phyloP scores from a whole-genome alignment of 1,140 invertebrate genomes.

The Macrotrachela quadricornifera region DNA sequence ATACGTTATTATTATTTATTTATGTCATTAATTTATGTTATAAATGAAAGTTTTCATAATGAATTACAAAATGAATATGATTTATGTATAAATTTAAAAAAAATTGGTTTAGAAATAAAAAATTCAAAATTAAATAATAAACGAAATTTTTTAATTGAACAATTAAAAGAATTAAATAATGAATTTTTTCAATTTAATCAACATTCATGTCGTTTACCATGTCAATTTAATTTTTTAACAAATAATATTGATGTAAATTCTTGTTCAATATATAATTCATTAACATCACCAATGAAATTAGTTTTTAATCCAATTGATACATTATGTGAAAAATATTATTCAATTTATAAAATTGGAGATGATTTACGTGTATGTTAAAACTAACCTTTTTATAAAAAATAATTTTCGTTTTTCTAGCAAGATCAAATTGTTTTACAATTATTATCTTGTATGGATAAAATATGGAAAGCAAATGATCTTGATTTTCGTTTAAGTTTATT shows the following conservation, averaged over 20 bases:
- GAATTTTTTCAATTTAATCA: not conserved
- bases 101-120: no score
- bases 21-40: no score
- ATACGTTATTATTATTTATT: no score
- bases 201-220: not conserved
- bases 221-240: not conserved
- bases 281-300: constrained; percentile 81
- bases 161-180: not conserved
- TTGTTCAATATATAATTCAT: constrained; percentile 83
- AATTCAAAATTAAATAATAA: not conserved
- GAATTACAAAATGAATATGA: no score
- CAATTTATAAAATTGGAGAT: constrained; percentile 91
- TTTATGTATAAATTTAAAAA: no score
- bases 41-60: no score
- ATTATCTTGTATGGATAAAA: constrained; percentile 73
- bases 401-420: constrained; percentile 33
- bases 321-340: constrained; percentile 48
- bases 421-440: constrained; percentile 90
- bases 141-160: not conserved
- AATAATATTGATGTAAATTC: constrained; percentile 16
- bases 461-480: constrained; percentile 77
- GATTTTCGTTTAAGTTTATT: constrained; percentile 92
- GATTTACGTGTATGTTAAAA: constrained; percentile 45
- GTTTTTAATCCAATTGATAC: constrained; percentile 60
- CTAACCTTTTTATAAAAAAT: no score